phyloP scores from a whole-genome alignment of 92 coral and sea anemone species.

The Palythoa grandiflora region DNA sequence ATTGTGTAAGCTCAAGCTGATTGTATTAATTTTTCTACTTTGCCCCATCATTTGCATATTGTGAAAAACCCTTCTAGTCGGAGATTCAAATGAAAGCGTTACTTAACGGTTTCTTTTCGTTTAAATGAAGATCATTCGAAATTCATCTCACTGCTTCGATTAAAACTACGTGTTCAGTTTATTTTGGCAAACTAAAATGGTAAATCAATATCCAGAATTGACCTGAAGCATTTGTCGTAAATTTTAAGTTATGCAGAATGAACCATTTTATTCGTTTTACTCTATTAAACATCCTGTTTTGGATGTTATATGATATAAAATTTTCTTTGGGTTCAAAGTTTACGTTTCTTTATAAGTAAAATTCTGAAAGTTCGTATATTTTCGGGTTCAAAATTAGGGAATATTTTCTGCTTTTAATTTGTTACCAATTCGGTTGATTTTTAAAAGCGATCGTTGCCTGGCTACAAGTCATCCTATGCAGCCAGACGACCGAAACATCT shows the following conservation, averaged over 20 bases:
- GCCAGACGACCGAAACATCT: background rate
- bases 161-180: background rate
- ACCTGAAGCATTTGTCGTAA: background rate
- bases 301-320: background rate
- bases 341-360: background rate
- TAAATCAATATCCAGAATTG: no score
- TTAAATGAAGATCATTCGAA: background rate
- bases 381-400: background rate
- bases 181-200: background rate
- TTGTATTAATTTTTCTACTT: background rate
- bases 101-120: background rate
- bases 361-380: background rate
- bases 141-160: background rate
- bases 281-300: background rate
- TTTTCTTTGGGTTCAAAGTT: background rate
- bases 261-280: background rate
- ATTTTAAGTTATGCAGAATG: slow-evolving; percentile 10
- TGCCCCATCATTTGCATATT: background rate
- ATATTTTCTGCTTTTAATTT: background rate
- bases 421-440: background rate
- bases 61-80: background rate
- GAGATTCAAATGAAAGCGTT: background rate
- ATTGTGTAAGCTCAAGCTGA: background rate
- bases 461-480: background rate
- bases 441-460: background rate